Percentiles rank a stretch among this genome's conserved stretches.
Evolutionary conservation across 2,888 invertebrate genomes (phyloP).

Genomic region (Xylocampa areola): DNA sequence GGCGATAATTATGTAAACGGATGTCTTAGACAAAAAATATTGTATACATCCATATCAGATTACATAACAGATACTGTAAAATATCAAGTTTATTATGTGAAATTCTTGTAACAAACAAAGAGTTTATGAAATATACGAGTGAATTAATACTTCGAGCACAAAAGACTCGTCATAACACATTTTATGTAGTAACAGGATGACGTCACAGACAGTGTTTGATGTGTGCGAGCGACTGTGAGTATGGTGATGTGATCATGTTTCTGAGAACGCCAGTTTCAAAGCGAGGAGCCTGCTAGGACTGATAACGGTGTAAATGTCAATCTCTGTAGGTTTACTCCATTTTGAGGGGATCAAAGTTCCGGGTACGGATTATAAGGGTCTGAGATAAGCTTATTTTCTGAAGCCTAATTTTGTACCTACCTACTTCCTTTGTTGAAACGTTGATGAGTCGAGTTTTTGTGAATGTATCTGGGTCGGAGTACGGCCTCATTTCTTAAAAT

Average conservation of each 20-base stretch:
- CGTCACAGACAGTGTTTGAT: conserved; percentile 62
- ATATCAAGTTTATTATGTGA: conserved; percentile 45
- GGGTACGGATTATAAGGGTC: conserved; percentile 88
- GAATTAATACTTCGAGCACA: conserved; percentile 47
- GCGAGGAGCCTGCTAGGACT: conserved; percentile 77
- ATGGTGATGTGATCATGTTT: conserved; percentile 65
- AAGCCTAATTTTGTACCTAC: conserved; percentile 83
- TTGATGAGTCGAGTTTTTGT: conserved; percentile 70
- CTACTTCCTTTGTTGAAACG: conserved; percentile 75
- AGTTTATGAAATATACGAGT: conserved; percentile 50
- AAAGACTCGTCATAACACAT: conserved; percentile 60
- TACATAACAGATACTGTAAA: conserved; percentile 10
- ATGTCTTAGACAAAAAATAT: conserved; percentile 24
- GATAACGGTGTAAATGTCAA: conserved; percentile 87
- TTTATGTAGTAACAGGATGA: conserved; percentile 57
- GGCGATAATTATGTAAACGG: conserved; percentile 33
- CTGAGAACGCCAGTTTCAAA: conserved; percentile 73
- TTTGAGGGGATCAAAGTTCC: conserved; percentile 86
- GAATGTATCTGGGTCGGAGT: conserved; percentile 49
- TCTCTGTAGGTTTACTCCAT: conserved; percentile 84
- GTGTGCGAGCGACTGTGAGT: conserved; percentile 54
- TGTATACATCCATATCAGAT: conserved; percentile 22
- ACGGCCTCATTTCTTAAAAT: conserved; percentile 42
- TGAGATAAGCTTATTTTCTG: conserved; percentile 86
- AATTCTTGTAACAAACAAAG: conserved; percentile 49